Conservation (phyloP, 2,797 vertebrate species). For the Sylvilagus floridanus region DNA sequence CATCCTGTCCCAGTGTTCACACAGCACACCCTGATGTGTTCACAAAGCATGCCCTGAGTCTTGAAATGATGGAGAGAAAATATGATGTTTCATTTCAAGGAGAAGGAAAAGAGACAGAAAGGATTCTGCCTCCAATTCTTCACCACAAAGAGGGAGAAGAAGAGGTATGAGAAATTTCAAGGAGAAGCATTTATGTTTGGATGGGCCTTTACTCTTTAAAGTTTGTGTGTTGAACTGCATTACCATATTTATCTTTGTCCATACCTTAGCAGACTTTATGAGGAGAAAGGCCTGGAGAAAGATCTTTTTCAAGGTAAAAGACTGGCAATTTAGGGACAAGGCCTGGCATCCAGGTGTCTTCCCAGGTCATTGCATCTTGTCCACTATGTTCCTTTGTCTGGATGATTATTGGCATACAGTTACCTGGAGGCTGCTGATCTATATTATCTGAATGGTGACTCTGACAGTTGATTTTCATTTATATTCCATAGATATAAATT, state of each 20-base stretch:
- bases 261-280: not conserved
- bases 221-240: not conserved
- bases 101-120: not conserved
- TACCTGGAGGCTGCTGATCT: not conserved
- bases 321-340: not conserved
- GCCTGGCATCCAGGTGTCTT: not conserved
- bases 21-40: not conserved
- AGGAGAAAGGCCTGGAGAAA: not conserved
- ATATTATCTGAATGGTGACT: not conserved
- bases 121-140: not conserved
- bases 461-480: not conserved
- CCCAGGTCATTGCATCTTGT: not conserved
- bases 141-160: not conserved
- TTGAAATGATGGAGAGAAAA: not conserved
- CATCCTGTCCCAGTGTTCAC: not conserved
- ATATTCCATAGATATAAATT: not conserved
- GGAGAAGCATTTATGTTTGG: not conserved
- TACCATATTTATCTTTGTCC: not conserved
- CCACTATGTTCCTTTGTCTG: not conserved
- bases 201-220: not conserved
- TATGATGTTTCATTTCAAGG: not conserved
- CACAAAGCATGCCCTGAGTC: not conserved
- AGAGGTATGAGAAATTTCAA: not conserved
- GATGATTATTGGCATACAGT: slow-evolving; percentile 6
- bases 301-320: not conserved